Percentiles rank a stretch among this genome's conserved stretches.
phyloP scores from a whole-genome alignment of 2,888 invertebrate species.

The Yponomeuta evonymella region DNA sequence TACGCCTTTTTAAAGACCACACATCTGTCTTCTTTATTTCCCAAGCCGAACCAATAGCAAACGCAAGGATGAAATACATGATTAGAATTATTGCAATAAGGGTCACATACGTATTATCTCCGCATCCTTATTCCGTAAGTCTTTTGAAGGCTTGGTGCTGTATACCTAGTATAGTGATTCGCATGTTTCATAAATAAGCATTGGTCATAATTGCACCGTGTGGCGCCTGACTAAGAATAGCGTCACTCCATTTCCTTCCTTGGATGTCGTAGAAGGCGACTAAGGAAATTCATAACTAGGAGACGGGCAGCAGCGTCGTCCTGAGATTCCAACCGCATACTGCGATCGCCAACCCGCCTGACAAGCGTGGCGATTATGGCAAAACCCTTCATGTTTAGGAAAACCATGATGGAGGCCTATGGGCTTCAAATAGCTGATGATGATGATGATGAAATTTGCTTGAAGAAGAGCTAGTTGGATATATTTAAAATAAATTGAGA shows the following conservation, averaged over 20 bases:
- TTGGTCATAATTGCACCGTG: conserved; percentile 9
- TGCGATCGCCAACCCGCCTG: no score
- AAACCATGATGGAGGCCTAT: no score
- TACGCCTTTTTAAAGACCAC: conserved; percentile 26
- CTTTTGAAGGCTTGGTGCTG: background rate
- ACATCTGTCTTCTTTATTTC: conserved; percentile 31
- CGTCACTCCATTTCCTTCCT: no score
- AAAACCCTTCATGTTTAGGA: no score
- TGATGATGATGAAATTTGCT: no score
- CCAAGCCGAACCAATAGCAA: background rate
- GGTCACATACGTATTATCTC: background rate
- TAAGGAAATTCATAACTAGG: no score
- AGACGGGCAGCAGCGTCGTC: no score
- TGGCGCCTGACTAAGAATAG: no score
- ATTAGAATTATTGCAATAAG: background rate
- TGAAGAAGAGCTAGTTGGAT: background rate
- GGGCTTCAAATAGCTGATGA: no score
- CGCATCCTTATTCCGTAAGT: background rate
- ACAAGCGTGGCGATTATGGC: no score
- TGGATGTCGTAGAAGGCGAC: no score
- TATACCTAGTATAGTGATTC: background rate
- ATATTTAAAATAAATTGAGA: conserved; percentile 22
- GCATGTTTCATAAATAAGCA: background rate
- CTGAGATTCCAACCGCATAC: no score
- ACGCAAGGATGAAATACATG: background rate